Base-by-base conservation (phyloP, 53 echinoderm and acorn worm genomes). In the Crossaster papposus region DNA sequence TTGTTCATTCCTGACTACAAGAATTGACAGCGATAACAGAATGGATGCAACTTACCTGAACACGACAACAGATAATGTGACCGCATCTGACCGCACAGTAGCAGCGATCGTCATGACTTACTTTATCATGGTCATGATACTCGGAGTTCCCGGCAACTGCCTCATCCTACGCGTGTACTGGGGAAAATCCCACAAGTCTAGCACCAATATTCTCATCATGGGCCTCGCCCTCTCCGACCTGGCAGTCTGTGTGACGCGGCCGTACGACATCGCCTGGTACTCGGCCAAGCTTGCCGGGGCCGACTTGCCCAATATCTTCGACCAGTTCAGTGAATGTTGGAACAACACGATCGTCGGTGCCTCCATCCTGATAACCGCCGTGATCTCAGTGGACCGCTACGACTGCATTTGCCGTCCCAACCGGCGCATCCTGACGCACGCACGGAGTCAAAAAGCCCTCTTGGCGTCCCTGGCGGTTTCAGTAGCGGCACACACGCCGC, bases 111-210 rank as follows among this genome's bases (percentile, higher is more conserved):
- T 28, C 10, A 35, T 74, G 33, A 17, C 36, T 74, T n/a, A 17
- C 22, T 29, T 24, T 17, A 1, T 74, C 17, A 1, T 74, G 15
- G 35, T 34, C 17, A 14, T 74, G 17, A 32, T 74, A 35, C 24
- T 74, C 3, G 83, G 83, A n/a, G 50, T 71, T 20, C 83, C 83
- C 18, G 83, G 83, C 26, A 83, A 83, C 71, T 83, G 83, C 32
- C 83, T 83, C 83, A 83, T 83, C 51, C 30, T 83, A 14, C 71
- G 71, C 30, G 83, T 83, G 15, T 83, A 83, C 83, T 83, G 83
- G 83, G 38, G 68, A 14, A 83, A 70, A 35, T 5, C 51, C 26
- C 14, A 13, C 14, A 83, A 83, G 26, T 36, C 70, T 7, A 83
- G 83, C 83, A 83, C 83, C 70, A 34, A 83, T 20, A 30, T 83